These are phyloP conservation scores for Dryobates pubescens DNA, from an alignment of 2,797 vertebrate genomes.

Conservation along the genomic window DNA sequence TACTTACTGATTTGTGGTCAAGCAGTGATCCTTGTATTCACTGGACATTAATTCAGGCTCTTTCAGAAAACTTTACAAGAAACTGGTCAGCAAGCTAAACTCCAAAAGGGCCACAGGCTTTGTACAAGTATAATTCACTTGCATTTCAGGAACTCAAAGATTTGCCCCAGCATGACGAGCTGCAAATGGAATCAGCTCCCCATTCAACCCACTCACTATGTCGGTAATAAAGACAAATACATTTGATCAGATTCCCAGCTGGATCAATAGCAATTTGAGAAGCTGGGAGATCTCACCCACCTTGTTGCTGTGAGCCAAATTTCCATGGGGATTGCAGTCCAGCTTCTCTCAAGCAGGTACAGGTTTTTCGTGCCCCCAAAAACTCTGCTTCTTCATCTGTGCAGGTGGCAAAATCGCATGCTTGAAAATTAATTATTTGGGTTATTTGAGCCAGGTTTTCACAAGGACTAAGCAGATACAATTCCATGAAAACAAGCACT, in stretches of 20 bases:
- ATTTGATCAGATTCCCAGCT: conserved; percentile 36
- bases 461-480: neutral
- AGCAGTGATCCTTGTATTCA: neutral
- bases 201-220: neutral
- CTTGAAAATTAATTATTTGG: neutral
- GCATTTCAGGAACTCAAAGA: neutral
- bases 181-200: conserved; percentile 23
- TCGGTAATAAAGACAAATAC: conserved; percentile 47
- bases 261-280: conserved; percentile 58
- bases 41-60: neutral
- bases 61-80: neutral
- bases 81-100: neutral
- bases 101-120: neutral
- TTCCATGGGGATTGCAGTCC: neutral
- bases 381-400: neutral
- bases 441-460: neutral
- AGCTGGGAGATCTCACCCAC: conserved; percentile 23
- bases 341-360: neutral
- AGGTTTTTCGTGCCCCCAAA: neutral
- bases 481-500: neutral
- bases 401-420: rapidly evolving
- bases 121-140: neutral
- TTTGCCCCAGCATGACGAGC: neutral
- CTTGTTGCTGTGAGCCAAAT: neutral
- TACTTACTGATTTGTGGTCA: neutral